These are phyloP conservation scores for Tachyglossus aculeatus DNA, from an alignment of 2,797 vertebrate genomes.

Conservation along the genomic window DNA sequence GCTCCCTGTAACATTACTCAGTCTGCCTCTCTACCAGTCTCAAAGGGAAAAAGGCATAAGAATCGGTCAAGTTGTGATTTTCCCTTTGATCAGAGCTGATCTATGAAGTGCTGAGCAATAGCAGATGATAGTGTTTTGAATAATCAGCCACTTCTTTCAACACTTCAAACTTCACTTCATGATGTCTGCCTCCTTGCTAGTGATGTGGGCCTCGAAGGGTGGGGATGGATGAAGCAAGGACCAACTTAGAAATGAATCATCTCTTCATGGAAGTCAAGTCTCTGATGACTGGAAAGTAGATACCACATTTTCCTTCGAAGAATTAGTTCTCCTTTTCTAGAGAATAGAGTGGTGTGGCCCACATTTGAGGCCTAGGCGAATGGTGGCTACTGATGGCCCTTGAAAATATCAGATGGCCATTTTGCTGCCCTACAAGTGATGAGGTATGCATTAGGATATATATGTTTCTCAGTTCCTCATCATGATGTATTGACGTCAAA, in stretches of 20 bases:
- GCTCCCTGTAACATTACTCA: fast-evolving
- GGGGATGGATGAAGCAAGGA: neutral
- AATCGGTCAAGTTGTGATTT: neutral
- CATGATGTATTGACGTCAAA: no score
- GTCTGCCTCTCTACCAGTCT: neutral
- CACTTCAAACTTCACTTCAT: no score
- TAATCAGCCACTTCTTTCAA: neutral
- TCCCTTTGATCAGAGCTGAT: fast-evolving
- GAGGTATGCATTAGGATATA: no score
- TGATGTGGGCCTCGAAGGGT: neutral
- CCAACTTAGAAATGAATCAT: neutral
- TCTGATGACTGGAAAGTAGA: no score
- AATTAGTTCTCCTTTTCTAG: no score
- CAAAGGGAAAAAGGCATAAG: fast-evolving
- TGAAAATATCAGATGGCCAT: neutral
- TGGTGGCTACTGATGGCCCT: neutral
- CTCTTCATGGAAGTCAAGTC: no score
- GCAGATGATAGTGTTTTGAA: neutral
- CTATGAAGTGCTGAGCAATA: fast-evolving
- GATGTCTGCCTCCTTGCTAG: neutral
- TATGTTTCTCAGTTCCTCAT: no score
- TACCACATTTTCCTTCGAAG: no score
- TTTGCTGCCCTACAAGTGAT: no score
- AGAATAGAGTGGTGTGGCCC: no score
- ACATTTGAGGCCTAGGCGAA: no score